Base-by-base conservation (phyloP, 2,888 invertebrate species). In the Andricus curvator region DNA sequence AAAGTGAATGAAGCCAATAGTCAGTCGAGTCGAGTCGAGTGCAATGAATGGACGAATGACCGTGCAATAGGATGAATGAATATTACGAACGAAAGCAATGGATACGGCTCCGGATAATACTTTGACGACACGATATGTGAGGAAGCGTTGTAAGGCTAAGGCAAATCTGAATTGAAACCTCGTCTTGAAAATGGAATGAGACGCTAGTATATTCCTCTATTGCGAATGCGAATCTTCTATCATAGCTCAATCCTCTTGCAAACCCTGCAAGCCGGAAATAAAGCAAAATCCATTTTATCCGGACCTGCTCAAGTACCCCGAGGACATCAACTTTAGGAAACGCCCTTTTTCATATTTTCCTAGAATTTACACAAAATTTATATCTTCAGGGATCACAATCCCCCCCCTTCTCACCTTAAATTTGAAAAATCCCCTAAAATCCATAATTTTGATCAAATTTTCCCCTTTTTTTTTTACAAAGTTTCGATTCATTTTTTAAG, bases 81-180 rank as follows among this genome's bases (percentile, higher is more conserved):
- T 70, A 70, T 74, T 56, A 15, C 74, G 48, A 51, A 74, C n/a
- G 48, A 51, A 70, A 15, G 70, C 70, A 70, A 56, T 70, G 70
- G 70, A 70, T 51, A 70, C 70, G 48, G 70, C 29, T 56, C 60
- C 25, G 51, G 82, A 79, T 80, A 82, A 81, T 82, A 68, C 78
- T 80, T 81, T 82, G 82, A 81, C 82, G 79, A 80, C 82, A 81
- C 82, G 78, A 80, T 82, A 84, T 81, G 84, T 81, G 65, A 64
- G 74, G 66, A 67, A 56, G 80, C 80, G 80, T 84, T 84, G 81
- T 84, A 82, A 77, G 66, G 77, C 37, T 37, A 9, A 77, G 68
- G 78, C 80, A 79, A 82, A 84, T 82, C 81, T 79, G 82, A 84
- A 84, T 84, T 84, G 82, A 84, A 84, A 83, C 80, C 80, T 80